phyloP scores from a whole-genome alignment of 2,888 invertebrate species.

The Acrocera orbiculus region DNA sequence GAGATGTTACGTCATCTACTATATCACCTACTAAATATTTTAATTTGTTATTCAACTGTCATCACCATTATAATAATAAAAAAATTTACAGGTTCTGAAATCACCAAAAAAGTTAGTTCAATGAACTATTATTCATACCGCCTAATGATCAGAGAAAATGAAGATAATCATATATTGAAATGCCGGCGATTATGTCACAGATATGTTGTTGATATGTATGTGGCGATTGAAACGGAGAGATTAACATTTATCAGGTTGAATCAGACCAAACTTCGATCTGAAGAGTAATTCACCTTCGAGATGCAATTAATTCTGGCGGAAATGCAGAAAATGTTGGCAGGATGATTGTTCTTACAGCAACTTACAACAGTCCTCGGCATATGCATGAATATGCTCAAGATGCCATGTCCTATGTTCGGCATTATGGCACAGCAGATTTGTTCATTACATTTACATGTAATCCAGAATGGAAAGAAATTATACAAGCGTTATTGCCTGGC shows the following conservation, averaged over 20 bases:
- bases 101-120: background rate
- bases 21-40: background rate
- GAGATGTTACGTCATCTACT: constrained; percentile 4
- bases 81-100: no score
- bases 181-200: constrained; percentile 18
- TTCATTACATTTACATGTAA: constrained; percentile 8
- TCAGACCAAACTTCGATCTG: constrained; percentile 19
- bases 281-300: constrained; percentile 21
- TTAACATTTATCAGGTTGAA: constrained; percentile 18
- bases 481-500: constrained; percentile 1
- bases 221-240: constrained; percentile 22
- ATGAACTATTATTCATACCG: constrained; percentile 1
- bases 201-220: constrained; percentile 23
- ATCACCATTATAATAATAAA: no score
- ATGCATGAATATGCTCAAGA: constrained; percentile 13
- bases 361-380: constrained; percentile 12
- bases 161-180: constrained; percentile 15
- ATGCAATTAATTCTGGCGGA: constrained; percentile 16
- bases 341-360: constrained; percentile 11
- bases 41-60: no score
- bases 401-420: constrained; percentile 5
- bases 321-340: constrained; percentile 12
- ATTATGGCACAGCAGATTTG: constrained; percentile 9
- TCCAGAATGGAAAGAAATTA: background rate
- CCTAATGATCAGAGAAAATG: constrained; percentile 1